These are phyloP conservation scores for Microctonus aethiopoides DNA, from an alignment of 2,888 invertebrate species.

Conservation along the genomic window DNA sequence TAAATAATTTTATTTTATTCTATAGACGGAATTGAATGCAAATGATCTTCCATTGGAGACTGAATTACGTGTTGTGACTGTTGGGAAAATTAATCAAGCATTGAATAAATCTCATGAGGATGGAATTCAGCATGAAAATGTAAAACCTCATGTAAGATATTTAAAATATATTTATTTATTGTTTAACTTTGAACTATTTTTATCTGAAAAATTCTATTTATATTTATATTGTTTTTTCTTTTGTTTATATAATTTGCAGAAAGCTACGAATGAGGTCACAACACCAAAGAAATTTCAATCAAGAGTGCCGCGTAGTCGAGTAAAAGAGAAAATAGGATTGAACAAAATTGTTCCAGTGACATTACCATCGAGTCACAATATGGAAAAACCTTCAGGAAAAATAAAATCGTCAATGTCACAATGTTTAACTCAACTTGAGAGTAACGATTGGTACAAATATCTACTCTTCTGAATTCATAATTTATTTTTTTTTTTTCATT, in stretches of 20 bases:
- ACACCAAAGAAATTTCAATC: slow-evolving; percentile 41
- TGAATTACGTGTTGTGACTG: slow-evolving; percentile 27
- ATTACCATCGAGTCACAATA: slow-evolving; percentile 48
- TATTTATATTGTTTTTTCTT: neutral
- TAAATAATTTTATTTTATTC: neutral
- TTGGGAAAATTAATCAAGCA: slow-evolving; percentile 22
- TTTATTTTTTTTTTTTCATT: neutral
- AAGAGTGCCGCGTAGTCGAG: slow-evolving; percentile 51
- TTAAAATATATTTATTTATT: neutral
- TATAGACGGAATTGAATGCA: slow-evolving; percentile 16
- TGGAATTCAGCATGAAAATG: slow-evolving; percentile 9
- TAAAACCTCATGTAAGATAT: slow-evolving; percentile 11
- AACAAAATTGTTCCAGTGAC: slow-evolving; percentile 44
- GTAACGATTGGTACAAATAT: slow-evolving; percentile 73
- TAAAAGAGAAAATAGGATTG: slow-evolving; percentile 40
- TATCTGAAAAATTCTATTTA: neutral
- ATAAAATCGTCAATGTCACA: slow-evolving; percentile 75
- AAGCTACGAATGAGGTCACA: slow-evolving; percentile 36
- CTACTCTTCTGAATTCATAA: neutral
- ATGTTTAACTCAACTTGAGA: slow-evolving; percentile 76
- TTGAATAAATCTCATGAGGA: slow-evolving; percentile 6
- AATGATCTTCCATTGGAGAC: slow-evolving; percentile 22
- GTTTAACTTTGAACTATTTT: neutral
- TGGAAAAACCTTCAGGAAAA: slow-evolving; percentile 70
- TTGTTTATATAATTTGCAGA: slow-evolving; percentile 25